Base-by-base conservation (phyloP, 2,113 vertebrate genomes). In the Aythya baeri region DNA sequence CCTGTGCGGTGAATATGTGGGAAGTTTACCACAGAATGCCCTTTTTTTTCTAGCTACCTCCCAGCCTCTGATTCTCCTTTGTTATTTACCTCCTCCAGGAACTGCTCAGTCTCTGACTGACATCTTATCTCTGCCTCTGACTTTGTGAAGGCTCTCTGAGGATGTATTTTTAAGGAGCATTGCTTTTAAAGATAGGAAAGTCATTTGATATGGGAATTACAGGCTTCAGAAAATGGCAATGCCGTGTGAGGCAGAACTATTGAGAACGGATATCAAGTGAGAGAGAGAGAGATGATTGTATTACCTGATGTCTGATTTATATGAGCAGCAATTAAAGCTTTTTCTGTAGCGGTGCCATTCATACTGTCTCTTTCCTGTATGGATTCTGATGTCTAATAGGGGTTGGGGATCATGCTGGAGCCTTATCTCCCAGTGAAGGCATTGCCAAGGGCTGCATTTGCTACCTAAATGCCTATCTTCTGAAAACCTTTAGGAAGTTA, bases 181-280 rank as follows among this genome's bases (percentile, higher is more conserved):
- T 89, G 77, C 86, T 80, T 89, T 96, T 87, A 73, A 78, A 87
- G 91, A 93, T 90, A 83, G 50, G 55, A 92, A 71, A 91, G 34
- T 61, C 54, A 84, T 82, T 82, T 91, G 89, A 79, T 93, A 54
- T 22, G 74, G 71, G 92, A 96, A 94, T 95, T 94, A 90, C 79
- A 86, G 86, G n/a, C 81, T 89, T 95, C 14, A 82, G 49, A 76
- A 92, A 87, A 58, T 44, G 73, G 12, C 77, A 82, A 86, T 93
- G 93, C 70, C 0, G 0, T 66, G 62, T 87, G 77, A 72, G 84
- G 81, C 38, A 44, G 41, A 94, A 34, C 55, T 86, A 15, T n/a
- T 83, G 76, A 86, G 57, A 46, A 54, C 43, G 55, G 77, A 61
- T 89, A 77, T 16, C 29, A 50, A 75, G 38, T 61, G 71, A 59